Evolutionary conservation across 2,113 vertebrate species (phyloP), one percentile per base, ranked within the genome.

Genomic region (Phrynosoma platyrhinos): DNA sequence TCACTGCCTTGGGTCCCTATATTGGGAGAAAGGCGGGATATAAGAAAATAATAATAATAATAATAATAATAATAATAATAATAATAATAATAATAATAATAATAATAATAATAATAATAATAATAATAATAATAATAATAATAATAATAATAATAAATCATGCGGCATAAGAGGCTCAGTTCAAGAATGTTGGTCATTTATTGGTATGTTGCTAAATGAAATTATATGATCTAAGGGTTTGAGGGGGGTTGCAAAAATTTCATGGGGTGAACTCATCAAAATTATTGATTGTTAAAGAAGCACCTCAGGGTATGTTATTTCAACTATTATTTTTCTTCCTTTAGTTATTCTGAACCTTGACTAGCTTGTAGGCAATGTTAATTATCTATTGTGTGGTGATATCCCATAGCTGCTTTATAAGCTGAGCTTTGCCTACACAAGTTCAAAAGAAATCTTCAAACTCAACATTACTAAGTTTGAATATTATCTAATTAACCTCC

Each of bases 401-500:
- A 93, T 92, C 91, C 93, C 79, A 79, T 91, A 91, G 83, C 89
- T 95, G 89, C 94, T 89, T 94, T 96, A 94, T 94, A 96, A 95
- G 91, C 88, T 92, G 42, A 84, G 58, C 90, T 96, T 95, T 95
- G 85, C 90, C 95, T 94, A 92, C 91, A 91, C 76, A 96, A 94
- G 93, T 96, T 96, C 93, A 94, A 94, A 97, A 97, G 94, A 93
- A 94, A 93, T 95, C 91, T 95, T 95, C 92, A 96, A 95, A 95
- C 87, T 91, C 82, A 92, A 88, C 93, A 93, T 95, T 94, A 96
- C 92, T 83, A 95, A 95, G 89, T 94, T 96, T 95, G 94, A 95
- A 95, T 95, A 96, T 95, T 96, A 95, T 94, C 95, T 97, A 97
- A 97, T 97, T 96, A 97, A 95, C 92, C 94, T 96, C 95, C 91